These are phyloP conservation scores for Aldrovandia affinis DNA, from an alignment of 2,797 vertebrate genomes.

Conservation along the genomic window DNA sequence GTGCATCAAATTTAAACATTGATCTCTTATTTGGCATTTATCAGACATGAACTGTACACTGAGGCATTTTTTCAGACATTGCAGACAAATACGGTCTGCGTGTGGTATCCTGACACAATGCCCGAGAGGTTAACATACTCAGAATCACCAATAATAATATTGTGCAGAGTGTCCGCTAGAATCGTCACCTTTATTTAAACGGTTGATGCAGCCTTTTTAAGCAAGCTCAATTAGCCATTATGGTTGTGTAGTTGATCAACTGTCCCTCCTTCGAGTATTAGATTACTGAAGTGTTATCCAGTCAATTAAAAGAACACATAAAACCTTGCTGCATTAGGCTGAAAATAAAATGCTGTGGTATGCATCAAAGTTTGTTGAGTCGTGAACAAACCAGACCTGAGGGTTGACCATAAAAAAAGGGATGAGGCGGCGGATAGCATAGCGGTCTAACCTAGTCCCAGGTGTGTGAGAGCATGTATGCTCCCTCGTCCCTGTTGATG, in stretches of 20 bases:
- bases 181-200: background rate
- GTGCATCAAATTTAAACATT: no score
- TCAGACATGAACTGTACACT: background rate
- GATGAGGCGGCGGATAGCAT: no score
- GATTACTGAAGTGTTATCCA: background rate
- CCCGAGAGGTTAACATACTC: background rate
- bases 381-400: background rate
- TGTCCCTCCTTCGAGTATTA: no score
- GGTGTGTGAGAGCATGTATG: no score
- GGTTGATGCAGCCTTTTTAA: background rate
- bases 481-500: no score
- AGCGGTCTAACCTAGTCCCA: no score
- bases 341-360: background rate
- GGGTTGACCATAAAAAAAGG: background rate
- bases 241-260: background rate
- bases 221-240: background rate
- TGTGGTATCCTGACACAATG: background rate
- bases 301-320: background rate
- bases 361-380: background rate
- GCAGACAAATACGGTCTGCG: background rate
- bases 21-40: no score
- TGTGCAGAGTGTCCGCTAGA: background rate
- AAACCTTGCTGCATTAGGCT: background rate
- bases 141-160: background rate
- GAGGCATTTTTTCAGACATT: background rate